phyloP scores from a whole-genome alignment of 2,797 vertebrate species.

The Hemitrygon akajei region DNA sequence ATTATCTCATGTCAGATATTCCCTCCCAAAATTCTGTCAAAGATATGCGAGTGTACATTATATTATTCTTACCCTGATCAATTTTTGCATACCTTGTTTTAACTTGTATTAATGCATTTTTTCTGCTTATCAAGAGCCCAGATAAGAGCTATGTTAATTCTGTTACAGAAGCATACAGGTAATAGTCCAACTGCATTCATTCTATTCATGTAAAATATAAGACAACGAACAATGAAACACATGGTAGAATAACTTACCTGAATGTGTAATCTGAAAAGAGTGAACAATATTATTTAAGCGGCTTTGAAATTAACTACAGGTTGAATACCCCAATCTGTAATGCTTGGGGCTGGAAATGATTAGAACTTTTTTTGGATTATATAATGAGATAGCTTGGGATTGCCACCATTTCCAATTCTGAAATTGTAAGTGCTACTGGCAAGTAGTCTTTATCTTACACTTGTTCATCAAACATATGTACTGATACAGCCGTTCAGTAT shows the following conservation, averaged over 20 bases:
- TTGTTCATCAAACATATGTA: too few relatives aligned
- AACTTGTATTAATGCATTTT: background rate
- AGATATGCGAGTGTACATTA: background rate
- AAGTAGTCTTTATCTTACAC: too few relatives aligned
- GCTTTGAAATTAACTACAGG: background rate
- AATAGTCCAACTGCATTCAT: slow-evolving; percentile 11
- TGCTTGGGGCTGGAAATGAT: too few relatives aligned
- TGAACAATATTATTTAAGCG: background rate
- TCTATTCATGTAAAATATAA: background rate
- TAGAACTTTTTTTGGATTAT: too few relatives aligned
- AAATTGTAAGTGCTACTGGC: too few relatives aligned
- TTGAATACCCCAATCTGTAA: too few relatives aligned
- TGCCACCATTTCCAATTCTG: too few relatives aligned
- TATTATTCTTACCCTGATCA: background rate
- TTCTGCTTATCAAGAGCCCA: background rate
- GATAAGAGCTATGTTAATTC: background rate
- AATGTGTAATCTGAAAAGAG: background rate
- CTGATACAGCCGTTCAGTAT: too few relatives aligned
- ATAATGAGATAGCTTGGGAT: too few relatives aligned
- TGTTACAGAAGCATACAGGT: background rate
- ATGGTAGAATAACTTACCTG: background rate
- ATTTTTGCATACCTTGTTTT: background rate
- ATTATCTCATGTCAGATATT: background rate
- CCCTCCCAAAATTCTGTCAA: background rate
- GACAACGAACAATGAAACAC: background rate